Base-by-base conservation (phyloP, 2,113 vertebrate species). In the Sitta europaea region DNA sequence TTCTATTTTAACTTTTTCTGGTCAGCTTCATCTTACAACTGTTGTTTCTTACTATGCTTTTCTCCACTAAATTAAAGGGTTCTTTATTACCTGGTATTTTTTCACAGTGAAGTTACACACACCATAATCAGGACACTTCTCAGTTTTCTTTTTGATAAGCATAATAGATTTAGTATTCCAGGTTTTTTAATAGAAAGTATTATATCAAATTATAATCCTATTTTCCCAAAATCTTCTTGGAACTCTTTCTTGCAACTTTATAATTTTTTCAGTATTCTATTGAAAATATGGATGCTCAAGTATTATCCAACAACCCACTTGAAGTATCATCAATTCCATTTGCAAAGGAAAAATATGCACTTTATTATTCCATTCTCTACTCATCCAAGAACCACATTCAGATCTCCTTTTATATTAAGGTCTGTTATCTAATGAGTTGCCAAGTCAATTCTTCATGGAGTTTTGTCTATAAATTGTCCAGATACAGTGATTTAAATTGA, bases 391-490 rank as follows among this genome's bases (percentile, higher is more conserved):
- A 87, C 54, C 54, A 38, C 66, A 79, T 84, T 92, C 40, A 93
- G 10, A 36, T 42, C 6, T 45, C 35, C 59, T 92, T 90, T 77
- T 57, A 31, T 45, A 70, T 47, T 74, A 96, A 80, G 14, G 36
- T 63, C 62, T 94, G 71, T 65, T 74, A 94, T 58, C 53, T 81
- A 68, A 72, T 58, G 62, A 76, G 12, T 72, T 93, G 57, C 70
- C 81, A 91, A 67, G 21, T 12, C 35, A 81, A 63, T 86, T 91
- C 22, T 81, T 84, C 40, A 40, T 71, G 57, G 74, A 74, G 43
- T 55, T 80, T 89, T 74, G 81, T 79, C 35, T 83, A n/a, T 62
- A 68, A 90, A 65, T 86, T 92, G 23, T 90, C 67, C 68, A 82
- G 29, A 79, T 80, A 62, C 13, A 70, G 16, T 48, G 23, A 62